Evolutionary conservation across 2,113 vertebrate genomes (phyloP).

Genomic region (Microtus ochrogaster): DNA sequence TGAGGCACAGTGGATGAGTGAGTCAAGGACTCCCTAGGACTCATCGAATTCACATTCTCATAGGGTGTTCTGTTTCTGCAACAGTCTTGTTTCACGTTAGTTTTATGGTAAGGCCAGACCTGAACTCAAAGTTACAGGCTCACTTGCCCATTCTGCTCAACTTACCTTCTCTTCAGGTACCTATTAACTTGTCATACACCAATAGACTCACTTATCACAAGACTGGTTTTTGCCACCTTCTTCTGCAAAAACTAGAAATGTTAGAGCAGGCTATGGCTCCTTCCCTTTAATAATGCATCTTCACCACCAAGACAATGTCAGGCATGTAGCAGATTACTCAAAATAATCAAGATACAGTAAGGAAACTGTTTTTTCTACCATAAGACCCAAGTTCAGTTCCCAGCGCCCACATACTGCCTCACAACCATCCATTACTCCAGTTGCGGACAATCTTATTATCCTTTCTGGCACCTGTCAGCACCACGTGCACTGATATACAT

Average conservation of each 20-base stretch:
- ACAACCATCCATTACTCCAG: neutral
- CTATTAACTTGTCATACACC: slow-evolving; percentile 8
- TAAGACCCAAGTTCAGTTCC: neutral
- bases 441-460: neutral
- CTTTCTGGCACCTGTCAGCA: neutral
- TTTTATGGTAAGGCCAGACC: neutral
- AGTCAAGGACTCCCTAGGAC: neutral
- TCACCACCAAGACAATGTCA: neutral
- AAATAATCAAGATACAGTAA: neutral
- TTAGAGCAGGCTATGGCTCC: neutral
- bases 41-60: neutral
- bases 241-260: neutral
- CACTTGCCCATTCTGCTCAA: accelerated
- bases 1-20: neutral
- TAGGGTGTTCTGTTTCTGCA: neutral
- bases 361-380: neutral
- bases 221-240: neutral
- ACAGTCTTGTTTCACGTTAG: neutral
- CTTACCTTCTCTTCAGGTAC: neutral
- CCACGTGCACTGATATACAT: neutral
- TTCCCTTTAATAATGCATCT: neutral
- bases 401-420: neutral
- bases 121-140: neutral
- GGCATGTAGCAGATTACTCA: slow-evolving; percentile 1
- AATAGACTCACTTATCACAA: neutral